Conservation (phyloP, 2,888 invertebrate genomes). For the Drosophila paranaensis region DNA sequence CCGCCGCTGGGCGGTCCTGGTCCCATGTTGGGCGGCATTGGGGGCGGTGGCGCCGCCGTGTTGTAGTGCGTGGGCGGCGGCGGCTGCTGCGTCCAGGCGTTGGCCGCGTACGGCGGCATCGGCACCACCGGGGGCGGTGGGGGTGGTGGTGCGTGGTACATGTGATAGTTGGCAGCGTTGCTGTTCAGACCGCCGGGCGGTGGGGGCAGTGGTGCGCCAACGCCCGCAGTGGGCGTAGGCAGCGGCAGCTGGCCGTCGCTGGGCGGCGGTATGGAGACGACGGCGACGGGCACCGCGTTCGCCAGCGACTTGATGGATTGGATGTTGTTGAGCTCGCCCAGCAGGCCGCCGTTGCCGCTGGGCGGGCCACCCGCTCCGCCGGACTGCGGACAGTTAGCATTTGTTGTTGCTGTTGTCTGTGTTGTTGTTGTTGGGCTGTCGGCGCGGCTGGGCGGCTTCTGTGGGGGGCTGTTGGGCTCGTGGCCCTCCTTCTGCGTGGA, state of each 20-base stretch:
- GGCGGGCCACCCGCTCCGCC: neutral
- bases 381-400: slow-evolving; percentile 30
- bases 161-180: slow-evolving; percentile 63
- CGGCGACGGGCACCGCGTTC: slow-evolving; percentile 57
- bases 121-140: slow-evolving; percentile 73
- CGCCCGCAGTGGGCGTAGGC: slow-evolving; percentile 28
- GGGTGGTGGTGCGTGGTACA: slow-evolving; percentile 77
- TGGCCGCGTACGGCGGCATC: slow-evolving; percentile 58
- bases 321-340: slow-evolving; percentile 76
- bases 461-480: slow-evolving; percentile 86
- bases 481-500: slow-evolving; percentile 88
- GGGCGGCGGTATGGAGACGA: slow-evolving; percentile 36
- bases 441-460: slow-evolving; percentile 86
- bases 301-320: slow-evolving; percentile 81
- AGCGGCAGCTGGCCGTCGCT: slow-evolving; percentile 48
- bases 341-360: slow-evolving; percentile 48
- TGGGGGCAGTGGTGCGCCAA: slow-evolving; percentile 35
- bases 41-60: slow-evolving; percentile 53
- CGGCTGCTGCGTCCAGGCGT: slow-evolving; percentile 61
- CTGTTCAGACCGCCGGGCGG: slow-evolving; percentile 38
- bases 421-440: slow-evolving; percentile 86
- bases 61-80: slow-evolving; percentile 59
- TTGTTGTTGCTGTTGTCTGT: slow-evolving; percentile 36
- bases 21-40: slow-evolving; percentile 58
- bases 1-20: slow-evolving; percentile 34